Percentiles rank a stretch among this genome's conserved stretches.
Conservation (phyloP, 2,888 invertebrate genomes). For the Anaspis maculata region DNA sequence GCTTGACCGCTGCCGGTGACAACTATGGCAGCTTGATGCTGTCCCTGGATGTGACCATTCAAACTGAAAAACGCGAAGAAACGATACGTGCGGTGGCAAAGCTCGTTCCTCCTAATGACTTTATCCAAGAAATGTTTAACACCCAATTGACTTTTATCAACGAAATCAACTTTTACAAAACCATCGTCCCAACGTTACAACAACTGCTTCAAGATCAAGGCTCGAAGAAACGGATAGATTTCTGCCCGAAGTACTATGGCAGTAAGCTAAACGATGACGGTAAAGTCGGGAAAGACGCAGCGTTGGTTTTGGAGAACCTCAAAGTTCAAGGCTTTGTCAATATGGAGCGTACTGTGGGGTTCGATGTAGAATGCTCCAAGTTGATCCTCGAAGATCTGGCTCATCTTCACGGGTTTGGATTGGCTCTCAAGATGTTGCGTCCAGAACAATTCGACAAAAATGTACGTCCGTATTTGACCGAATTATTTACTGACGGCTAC, state of each 20-base stretch:
- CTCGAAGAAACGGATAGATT: constrained; percentile 35
- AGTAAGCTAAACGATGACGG: constrained; percentile 20
- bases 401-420: constrained; percentile 45
- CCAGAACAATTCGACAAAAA: constrained; percentile 33
- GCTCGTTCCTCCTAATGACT: constrained; percentile 12
- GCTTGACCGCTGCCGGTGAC: constrained; percentile 47
- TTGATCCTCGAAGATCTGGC: constrained; percentile 42
- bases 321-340: constrained; percentile 40
- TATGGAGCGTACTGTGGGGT: constrained; percentile 39
- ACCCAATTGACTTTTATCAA: constrained; percentile 44
- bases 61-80: constrained; percentile 9
- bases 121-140: constrained; percentile 40
- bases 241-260: constrained; percentile 27
- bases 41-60: constrained; percentile 29
- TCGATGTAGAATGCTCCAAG: constrained; percentile 42
- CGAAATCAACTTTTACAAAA: constrained; percentile 46
- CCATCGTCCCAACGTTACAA: constrained; percentile 40
- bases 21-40: constrained; percentile 52
- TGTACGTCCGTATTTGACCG: constrained; percentile 20
- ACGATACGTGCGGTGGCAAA: constrained; percentile 16
- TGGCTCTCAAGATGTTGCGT: constrained; percentile 42
- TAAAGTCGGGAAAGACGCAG: constrained; percentile 45
- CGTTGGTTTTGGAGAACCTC: constrained; percentile 47
- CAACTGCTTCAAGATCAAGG: constrained; percentile 41
- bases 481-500: too few species aligned